A percentile compares a stretch with the other conserved stretches of the same genome.
Conservation (phyloP, 2,113 vertebrate species). For the Leucosticte australis region DNA sequence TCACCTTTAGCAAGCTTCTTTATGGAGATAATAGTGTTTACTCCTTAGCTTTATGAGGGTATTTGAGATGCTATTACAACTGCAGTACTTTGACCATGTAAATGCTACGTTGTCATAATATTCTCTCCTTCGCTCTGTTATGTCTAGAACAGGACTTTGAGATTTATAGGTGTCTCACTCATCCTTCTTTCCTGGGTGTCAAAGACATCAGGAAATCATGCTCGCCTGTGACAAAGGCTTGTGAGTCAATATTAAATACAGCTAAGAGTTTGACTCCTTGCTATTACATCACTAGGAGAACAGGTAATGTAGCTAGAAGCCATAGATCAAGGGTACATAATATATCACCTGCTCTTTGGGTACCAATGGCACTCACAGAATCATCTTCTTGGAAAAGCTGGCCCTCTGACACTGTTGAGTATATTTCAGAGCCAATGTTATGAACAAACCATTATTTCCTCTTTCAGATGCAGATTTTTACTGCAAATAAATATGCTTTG, state of each 20-base stretch:
- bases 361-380: background rate
- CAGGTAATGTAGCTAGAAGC: background rate
- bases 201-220: background rate
- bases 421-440: background rate
- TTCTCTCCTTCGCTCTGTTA: background rate
- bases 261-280: background rate
- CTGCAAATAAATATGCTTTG: background rate
- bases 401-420: background rate
- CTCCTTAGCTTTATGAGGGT: constrained; percentile 16
- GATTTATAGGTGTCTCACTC: background rate
- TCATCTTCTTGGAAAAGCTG: background rate
- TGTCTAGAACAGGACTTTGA: background rate
- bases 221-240: background rate
- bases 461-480: background rate
- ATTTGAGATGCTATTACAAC: background rate
- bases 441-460: background rate
- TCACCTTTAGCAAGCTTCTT: constrained; percentile 15
- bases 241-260: background rate
- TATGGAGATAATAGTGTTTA: constrained; percentile 32
- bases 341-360: background rate
- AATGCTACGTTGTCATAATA: constrained; percentile 23
- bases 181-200: background rate
- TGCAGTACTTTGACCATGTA: constrained; percentile 54
- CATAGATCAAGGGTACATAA: background rate
- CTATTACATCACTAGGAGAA: background rate